A percentile compares a stretch with the other conserved stretches of the same genome.
phyloP scores from a whole-genome alignment of 2,113 vertebrate species.

The Pelodiscus sinensis region DNA sequence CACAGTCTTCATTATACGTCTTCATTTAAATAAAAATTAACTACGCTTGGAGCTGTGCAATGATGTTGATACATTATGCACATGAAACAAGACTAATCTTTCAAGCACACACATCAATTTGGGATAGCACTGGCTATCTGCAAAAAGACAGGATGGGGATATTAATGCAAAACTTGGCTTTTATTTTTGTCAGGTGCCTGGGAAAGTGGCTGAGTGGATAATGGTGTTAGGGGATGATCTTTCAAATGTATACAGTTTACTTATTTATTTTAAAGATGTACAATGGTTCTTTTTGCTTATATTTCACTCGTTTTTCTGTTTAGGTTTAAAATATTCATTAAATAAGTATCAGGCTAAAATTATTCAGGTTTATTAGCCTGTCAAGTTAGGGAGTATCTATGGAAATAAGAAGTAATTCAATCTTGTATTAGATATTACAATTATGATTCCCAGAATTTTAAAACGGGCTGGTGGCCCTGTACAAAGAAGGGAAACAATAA shows the following conservation, averaged over 20 bases:
- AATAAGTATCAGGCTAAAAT: neutral
- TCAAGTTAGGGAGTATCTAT: neutral
- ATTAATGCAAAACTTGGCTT: neutral
- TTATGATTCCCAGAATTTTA: neutral
- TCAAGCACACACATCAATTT: constrained; percentile 50
- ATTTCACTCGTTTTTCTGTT: neutral
- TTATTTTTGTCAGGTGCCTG: neutral
- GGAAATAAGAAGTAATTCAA: neutral
- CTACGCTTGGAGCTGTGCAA: constrained; percentile 51
- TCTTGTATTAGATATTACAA: neutral
- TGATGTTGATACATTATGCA: constrained; percentile 53
- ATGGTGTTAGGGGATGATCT: neutral
- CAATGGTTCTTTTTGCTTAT: neutral
- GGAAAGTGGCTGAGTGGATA: constrained; percentile 33
- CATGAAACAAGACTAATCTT: constrained; percentile 62
- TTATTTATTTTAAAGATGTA: neutral
- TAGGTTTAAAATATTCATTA: neutral
- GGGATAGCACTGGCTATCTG: constrained; percentile 53
- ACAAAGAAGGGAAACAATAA: rapidly evolving
- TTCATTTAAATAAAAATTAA: constrained; percentile 74
- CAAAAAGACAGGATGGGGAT: constrained; percentile 63
- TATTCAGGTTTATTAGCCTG: neutral
- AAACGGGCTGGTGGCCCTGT: neutral
- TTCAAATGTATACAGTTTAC: neutral
- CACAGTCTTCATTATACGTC: constrained; percentile 57